Evolutionary conservation across 2,888 invertebrate species (phyloP), one percentile per base, ranked within the genome.

Genomic region (Limnephilus marmoratus): DNA sequence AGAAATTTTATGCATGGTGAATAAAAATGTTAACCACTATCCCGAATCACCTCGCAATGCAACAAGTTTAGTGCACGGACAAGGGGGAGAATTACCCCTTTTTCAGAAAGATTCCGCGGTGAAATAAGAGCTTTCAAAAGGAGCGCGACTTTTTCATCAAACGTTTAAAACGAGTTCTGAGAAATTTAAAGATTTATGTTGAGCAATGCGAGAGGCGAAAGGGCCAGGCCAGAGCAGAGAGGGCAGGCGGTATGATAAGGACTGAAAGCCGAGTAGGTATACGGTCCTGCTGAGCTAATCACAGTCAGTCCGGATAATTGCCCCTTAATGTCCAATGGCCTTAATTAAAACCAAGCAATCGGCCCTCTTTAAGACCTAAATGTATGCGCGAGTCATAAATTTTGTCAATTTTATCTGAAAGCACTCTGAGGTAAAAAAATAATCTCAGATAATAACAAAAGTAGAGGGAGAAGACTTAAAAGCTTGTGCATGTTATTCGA

Each of bases 131-230:
- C 80, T n/a, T 45, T 89, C 89, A 37, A 31, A 89, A 81, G 89
- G 34, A 53, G n/a, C 53, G 87, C 49, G 45, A 87, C 49, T 31
- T 31, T 87, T 87, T 49, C 87, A 53, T 87, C 87, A 87, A 31
- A 29, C 31, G 31, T 29, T 34, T 31, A 49, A 87, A 87, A 87
- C 87, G 15, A 87, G 87, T 87, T 87, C 29, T 31, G 87, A 53
- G 87, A 87, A 87, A 49, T 87, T 87, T 87, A n/a, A 87, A 87
- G 49, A 87, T 87, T 87, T 87, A 87, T 87, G 87, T 87, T 87
- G 41, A 29, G 83, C 24, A 34, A 83, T 37, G 83, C 37, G 83
- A 83, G 83, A n/a, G 37, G 9, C 68, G 68, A 37, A 34, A 41
- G 9, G 31, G 87, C 34, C 81, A 81, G 68, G 34, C n/a, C 7